Evolutionary conservation across 2,888 invertebrate genomes (phyloP).

Genomic region (Drosophila ezoana): DNA sequence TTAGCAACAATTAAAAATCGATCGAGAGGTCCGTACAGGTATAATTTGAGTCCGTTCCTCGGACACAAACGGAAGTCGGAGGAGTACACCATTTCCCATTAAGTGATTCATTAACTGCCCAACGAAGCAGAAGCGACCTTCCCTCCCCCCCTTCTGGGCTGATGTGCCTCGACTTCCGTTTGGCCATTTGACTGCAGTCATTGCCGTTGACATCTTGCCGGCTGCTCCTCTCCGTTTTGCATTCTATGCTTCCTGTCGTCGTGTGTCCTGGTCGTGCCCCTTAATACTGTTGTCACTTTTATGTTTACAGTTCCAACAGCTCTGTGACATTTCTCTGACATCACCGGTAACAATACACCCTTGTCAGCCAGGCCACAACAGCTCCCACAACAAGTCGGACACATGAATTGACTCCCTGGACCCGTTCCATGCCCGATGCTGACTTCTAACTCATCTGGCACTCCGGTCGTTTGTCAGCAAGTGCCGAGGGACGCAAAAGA

Average conservation of each 20-base stretch:
- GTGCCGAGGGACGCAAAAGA: background rate
- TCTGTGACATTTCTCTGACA: constrained; percentile 58
- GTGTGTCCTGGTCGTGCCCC: constrained; percentile 11
- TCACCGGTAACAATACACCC: constrained; percentile 45
- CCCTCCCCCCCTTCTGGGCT: background rate
- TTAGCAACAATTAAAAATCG: constrained; percentile 63
- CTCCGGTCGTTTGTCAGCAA: constrained; percentile 20
- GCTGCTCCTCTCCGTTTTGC: constrained; percentile 39
- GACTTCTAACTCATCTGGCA: constrained; percentile 37
- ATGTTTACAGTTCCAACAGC: constrained; percentile 64
- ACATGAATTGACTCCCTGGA: constrained; percentile 58
- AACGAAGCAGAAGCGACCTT: constrained; percentile 29
- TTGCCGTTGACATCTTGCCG: constrained; percentile 37
- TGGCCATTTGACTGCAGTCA: constrained; percentile 43
- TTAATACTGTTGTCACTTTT: constrained; percentile 60
- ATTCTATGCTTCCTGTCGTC: constrained; percentile 64
- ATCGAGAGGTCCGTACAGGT: constrained; percentile 36
- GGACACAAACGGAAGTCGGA: constrained; percentile 61
- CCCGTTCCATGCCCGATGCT: constrained; percentile 8
- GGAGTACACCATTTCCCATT: constrained; percentile 70
- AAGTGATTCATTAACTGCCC: constrained; percentile 77
- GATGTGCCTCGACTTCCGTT: background rate
- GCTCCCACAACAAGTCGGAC: constrained; percentile 36
- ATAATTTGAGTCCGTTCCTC: background rate
- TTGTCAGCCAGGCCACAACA: constrained; percentile 9